Evolutionary conservation across 35 echinoderm and acorn worm genomes (phyloP), one percentile per base, ranked within the genome.

Genomic region (Acanthaster planci): DNA sequence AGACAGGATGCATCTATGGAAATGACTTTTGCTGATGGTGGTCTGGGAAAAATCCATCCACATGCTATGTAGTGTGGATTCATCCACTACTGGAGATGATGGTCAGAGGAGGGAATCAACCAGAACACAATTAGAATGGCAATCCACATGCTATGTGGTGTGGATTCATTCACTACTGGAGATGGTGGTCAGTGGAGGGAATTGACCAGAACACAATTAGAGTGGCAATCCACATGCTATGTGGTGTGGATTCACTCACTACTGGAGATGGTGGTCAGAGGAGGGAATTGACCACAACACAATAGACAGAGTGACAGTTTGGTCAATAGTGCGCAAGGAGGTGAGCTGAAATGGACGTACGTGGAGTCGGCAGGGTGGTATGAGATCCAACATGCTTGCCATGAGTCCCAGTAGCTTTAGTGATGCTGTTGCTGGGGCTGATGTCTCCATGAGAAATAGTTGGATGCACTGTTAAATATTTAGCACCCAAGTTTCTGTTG

Each of bases 321-420:
- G 78, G 26, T 2, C 35, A 5, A 78, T 64, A 84, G 15, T 64
- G 40, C 1, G 21, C 39, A 27, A 90, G 60, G 15, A 90, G 78
- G 23, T 83, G 18, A 77, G 60, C 27, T 87, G 85, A 8, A 77
- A 31, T 5, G 87, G 87, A 39, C 64, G 79, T 56, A 90, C 72
- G 8, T 60, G 39, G 0, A 51, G 60, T 17, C 80, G 52, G 60
- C 87, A 90, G 18, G 18, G 22, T 8, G 34, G 40, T 10, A 90
- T 51, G 27, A 90, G 22, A 19, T 90, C 81, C 30, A 90, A 79
- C 40, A 90, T 37, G 50, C 87, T 90, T 22, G 87, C 64, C 81
- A 90, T 67, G 0, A 55, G 81, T 10, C 88, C 64, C 26, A 84
- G 19, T 7, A 84, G 18, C 40, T 30, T 23, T 12, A 90, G 39